Percentiles rank a stretch among this genome's conserved stretches.
Conservation (phyloP, 2,888 invertebrate genomes). For the Macrosiphum euphorbiae region DNA sequence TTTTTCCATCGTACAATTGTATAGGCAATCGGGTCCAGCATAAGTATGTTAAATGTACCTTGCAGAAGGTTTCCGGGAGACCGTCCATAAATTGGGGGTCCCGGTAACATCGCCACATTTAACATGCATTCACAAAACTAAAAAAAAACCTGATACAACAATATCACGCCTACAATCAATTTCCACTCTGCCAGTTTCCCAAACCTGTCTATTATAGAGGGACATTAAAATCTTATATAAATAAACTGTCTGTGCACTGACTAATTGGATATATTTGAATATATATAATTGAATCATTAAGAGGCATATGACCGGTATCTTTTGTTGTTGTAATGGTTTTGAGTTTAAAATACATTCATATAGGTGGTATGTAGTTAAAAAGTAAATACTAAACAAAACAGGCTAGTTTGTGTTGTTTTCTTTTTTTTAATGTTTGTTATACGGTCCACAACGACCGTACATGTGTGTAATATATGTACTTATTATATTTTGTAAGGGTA, state of each 20-base stretch:
- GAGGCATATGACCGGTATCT: neutral
- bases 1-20: neutral
- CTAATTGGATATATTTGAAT: neutral
- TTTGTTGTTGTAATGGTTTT: neutral
- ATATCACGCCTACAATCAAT: neutral
- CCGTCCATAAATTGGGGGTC: neutral
- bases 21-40: neutral
- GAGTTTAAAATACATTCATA: conserved; percentile 1
- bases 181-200: neutral
- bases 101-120: neutral
- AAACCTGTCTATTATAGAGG: neutral
- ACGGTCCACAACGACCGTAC: neutral
- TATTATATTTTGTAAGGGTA: conserved; percentile 21
- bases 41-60: neutral
- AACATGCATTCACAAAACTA: neutral
- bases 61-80: neutral
- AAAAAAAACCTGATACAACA: neutral
- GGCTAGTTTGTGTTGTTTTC: neutral
- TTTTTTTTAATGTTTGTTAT: neutral
- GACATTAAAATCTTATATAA: neutral
- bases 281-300: neutral
- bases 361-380: neutral
- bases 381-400: neutral
- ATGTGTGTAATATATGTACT: neutral
- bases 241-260: neutral